Percentiles rank a stretch among this genome's conserved stretches.
These are phyloP conservation scores for Istiophorus platypterus DNA, from an alignment of 2,113 vertebrate genomes.

Conservation along the genomic window DNA sequence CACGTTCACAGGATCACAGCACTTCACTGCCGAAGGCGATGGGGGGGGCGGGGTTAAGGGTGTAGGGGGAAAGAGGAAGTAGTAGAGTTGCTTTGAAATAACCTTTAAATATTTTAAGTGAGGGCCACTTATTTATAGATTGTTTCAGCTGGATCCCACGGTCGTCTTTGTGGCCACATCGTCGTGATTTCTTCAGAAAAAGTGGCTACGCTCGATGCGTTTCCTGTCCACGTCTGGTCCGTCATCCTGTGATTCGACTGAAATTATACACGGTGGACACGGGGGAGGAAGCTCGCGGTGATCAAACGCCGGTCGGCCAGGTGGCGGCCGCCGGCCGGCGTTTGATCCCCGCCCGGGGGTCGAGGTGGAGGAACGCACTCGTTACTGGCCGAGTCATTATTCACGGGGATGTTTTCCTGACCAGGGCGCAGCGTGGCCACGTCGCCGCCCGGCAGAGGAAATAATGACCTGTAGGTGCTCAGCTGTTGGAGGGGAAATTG, in stretches of 20 bases:
- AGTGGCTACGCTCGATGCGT: background rate
- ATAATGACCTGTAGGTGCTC: constrained; percentile 87
- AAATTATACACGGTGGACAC: too few relatives aligned
- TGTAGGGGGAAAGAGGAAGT: background rate
- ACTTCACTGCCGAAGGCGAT: background rate
- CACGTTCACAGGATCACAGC: background rate
- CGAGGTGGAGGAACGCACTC: constrained; percentile 57
- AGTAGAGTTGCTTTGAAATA: background rate
- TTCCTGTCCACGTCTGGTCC: too few relatives aligned
- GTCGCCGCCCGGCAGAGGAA: constrained; percentile 80
- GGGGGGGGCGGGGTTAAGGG: background rate
- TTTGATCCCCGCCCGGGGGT: too few relatives aligned
- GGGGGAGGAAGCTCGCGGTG: constrained; percentile 22
- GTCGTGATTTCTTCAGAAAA: background rate
- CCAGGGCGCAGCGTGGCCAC: constrained; percentile 61
- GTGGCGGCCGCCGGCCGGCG: too few relatives aligned
- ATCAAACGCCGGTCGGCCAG: too few relatives aligned
- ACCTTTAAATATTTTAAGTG: background rate
- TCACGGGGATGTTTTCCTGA: constrained; percentile 71
- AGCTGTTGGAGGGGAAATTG: constrained; percentile 87
- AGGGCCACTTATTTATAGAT: background rate
- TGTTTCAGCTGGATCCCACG: background rate
- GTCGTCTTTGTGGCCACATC: background rate
- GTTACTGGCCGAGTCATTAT: constrained; percentile 75
- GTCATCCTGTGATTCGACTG: too few relatives aligned